These are phyloP conservation scores for Volucella inflata DNA, from an alignment of 2,888 invertebrate species.

Conservation along the genomic window DNA sequence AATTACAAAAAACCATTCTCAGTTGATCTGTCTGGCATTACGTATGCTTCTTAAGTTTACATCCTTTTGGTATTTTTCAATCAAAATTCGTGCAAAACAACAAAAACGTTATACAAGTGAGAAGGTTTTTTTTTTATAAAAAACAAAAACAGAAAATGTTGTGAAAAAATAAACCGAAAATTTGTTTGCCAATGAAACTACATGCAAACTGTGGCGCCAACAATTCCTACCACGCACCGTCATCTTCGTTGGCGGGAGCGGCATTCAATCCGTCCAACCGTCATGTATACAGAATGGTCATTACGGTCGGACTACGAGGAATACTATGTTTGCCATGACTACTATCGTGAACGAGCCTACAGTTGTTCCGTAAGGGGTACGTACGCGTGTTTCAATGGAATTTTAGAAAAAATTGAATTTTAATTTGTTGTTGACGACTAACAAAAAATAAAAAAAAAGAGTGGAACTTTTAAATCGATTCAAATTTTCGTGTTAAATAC, in stretches of 20 bases:
- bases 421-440: not conserved
- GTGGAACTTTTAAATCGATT: conserved; percentile 27
- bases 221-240: conserved; percentile 33
- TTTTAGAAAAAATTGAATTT: conserved; percentile 19
- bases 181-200: conserved; percentile 46
- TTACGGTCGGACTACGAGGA: conserved; percentile 35
- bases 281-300: conserved; percentile 66
- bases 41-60: conserved; percentile 10
- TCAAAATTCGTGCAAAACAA: not conserved
- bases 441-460: not conserved
- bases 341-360: conserved; percentile 42
- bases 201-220: conserved; percentile 66
- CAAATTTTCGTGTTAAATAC: not conserved
- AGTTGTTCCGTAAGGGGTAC: conserved; percentile 44
- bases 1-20: conserved; percentile 22
- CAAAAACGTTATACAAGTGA: conserved; percentile 1
- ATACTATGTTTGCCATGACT: conserved; percentile 51
- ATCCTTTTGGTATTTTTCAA: not conserved
- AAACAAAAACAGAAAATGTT: too few relatives aligned
- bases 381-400: conserved; percentile 8
- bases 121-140: too few relatives aligned
- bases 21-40: conserved; percentile 30
- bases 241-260: conserved; percentile 23
- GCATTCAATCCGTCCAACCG: conserved; percentile 19
- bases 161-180: conserved; percentile 41